Evolutionary conservation across 1,140 invertebrate genomes (phyloP).

Genomic region (Batillaria attramentaria): DNA sequence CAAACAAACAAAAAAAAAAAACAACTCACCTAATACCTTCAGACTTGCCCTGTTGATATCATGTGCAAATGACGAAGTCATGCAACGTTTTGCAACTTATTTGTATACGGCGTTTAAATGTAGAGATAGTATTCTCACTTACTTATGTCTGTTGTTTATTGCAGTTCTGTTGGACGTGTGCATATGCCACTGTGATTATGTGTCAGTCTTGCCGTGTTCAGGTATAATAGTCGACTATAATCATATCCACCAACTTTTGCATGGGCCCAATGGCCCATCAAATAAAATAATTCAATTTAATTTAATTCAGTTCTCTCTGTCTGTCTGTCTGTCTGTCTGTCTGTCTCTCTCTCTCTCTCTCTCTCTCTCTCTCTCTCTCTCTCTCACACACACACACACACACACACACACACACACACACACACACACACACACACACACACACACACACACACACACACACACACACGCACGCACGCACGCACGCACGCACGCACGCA

Average conservation of each 20-base stretch:
- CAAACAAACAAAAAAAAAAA: too few relatives aligned
- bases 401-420: neutral
- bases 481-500: neutral
- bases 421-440: neutral
- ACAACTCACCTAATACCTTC: too few relatives aligned
- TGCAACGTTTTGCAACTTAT: too few relatives aligned
- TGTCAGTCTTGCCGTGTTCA: neutral
- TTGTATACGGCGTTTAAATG: too few relatives aligned
- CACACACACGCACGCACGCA: constrained; percentile 1
- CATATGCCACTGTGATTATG: neutral
- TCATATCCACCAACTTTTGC: neutral
- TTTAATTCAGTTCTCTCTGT: too few relatives aligned
- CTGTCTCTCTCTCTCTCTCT: neutral
- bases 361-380: neutral
- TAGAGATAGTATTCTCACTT: too few relatives aligned
- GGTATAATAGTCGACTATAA: neutral
- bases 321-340: neutral
- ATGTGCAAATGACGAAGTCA: too few relatives aligned
- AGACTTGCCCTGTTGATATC: too few relatives aligned
- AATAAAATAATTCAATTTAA: too few relatives aligned
- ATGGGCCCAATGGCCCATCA: neutral
- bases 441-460: neutral
- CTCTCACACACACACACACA: neutral
- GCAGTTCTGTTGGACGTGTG: too few relatives aligned
- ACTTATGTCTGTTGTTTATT: too few relatives aligned